phyloP scores from a whole-genome alignment of 2,888 invertebrate genomes.

The Philaethria dido region DNA sequence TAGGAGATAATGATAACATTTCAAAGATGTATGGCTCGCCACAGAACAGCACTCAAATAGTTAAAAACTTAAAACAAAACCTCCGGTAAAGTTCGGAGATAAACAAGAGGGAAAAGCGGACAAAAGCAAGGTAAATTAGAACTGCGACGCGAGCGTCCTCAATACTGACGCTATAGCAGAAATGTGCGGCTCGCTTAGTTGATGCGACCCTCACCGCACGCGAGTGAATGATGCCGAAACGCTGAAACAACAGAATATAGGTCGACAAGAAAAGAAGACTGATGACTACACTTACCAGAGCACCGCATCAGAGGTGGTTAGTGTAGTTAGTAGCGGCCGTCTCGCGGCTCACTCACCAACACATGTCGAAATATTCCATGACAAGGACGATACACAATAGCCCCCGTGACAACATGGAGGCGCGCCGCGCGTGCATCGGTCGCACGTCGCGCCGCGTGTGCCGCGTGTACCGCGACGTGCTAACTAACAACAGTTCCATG shows the following conservation, averaged over 20 bases:
- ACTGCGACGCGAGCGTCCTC: conserved; percentile 39
- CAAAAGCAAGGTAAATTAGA: conserved; percentile 39
- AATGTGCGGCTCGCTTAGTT: conserved; percentile 36
- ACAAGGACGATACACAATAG: conserved; percentile 51
- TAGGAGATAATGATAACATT: neutral
- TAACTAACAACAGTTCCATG: conserved; percentile 51
- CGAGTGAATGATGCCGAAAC: conserved; percentile 43
- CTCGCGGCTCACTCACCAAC: conserved; percentile 73
- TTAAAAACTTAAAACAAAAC: conserved; percentile 30
- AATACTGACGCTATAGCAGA: conserved; percentile 32
- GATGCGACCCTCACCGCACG: conserved; percentile 40
- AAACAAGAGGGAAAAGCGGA: conserved; percentile 32
- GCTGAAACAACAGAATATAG: conserved; percentile 49
- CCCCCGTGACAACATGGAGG: conserved; percentile 37
- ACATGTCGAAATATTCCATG: conserved; percentile 76
- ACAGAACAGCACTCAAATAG: conserved; percentile 6
- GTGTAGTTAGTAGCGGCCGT: conserved; percentile 57
- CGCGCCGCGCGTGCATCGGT: conserved; percentile 54
- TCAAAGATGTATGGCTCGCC: neutral
- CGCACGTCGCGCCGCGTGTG: conserved; percentile 49
- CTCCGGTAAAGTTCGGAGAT: conserved; percentile 28
- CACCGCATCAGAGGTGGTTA: conserved; percentile 51
- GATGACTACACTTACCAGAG: conserved; percentile 54
- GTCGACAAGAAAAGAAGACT: conserved; percentile 50
- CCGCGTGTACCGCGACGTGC: conserved; percentile 49